Evolutionary conservation across 2,888 invertebrate genomes (phyloP), one percentile per base, ranked within the genome.

Genomic region (Epinotia bilunana): DNA sequence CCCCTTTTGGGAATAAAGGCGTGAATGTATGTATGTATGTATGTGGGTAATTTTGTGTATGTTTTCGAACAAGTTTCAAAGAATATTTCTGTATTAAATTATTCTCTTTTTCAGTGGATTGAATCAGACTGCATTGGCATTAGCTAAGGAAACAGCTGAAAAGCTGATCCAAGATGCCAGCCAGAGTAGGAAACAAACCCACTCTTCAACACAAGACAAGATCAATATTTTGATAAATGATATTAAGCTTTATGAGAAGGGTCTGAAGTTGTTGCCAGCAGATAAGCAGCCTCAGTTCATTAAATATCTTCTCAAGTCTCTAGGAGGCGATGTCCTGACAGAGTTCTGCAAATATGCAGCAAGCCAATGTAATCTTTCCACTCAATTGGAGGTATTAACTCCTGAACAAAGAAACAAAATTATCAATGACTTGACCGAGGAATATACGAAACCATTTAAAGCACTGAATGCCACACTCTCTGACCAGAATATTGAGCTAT

Each of bases 251-350:
- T 98, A 97, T 88, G 97, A 97, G 80, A 97, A 97, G 86, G 98
- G 98, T 0, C 91, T 97, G 3, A 97, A 95, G 79, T 86, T 90
- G 73, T 93, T 97, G 18, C 93, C 96, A 0, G 84, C 90, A 64
- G 95, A 95, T 76, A 94, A 95, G 33, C 97, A 98, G 88, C 78
- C 91, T 0, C 96, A 96, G 77, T 93, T 98, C 79, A 94, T 95
- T 0, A 98, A 98, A 88, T 98, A 99, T 91, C 92, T 99, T 61
- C 89, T 99, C 46, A 98, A 98, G 90, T 96, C 98, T 0, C 91
- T 98, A 63, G 97, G 98, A 63, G 95, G 97, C 43, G 99, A 99
- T 84, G 95, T 98, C 74, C 95, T 96, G 18, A 97, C 96, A 76
- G 96, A 97, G 82, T 95, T 98, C 70, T 95, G 98, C 77, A 95